These are phyloP conservation scores for Natator depressus DNA, from an alignment of 2,113 vertebrate species.

Conservation along the genomic window DNA sequence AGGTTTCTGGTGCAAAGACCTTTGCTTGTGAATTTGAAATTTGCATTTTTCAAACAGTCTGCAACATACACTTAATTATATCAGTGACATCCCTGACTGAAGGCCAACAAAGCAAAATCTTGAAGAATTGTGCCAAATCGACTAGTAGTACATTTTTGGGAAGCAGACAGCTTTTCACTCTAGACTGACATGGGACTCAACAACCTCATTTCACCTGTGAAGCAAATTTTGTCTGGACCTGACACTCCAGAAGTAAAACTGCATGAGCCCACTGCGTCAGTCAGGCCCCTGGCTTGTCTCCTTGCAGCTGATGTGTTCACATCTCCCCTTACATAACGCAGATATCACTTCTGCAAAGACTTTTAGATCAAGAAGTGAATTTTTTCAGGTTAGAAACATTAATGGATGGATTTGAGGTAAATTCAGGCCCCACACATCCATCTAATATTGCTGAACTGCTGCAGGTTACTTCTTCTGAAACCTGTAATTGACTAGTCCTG, in stretches of 20 bases:
- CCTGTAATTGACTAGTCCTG: constrained; percentile 39
- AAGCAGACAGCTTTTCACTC: constrained; percentile 20
- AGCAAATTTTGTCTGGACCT: background rate
- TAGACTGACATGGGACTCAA: constrained; percentile 40
- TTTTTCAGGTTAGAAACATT: constrained; percentile 32
- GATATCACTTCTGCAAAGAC: constrained; percentile 37
- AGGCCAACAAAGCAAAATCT: constrained; percentile 63
- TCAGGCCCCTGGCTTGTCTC: constrained; percentile 4
- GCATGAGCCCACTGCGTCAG: background rate
- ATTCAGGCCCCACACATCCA: background rate
- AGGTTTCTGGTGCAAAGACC: background rate
- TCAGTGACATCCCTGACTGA: constrained; percentile 50
- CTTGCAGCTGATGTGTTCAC: background rate
- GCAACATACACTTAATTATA: constrained; percentile 57
- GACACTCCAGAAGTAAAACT: constrained; percentile 1
- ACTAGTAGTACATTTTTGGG: constrained; percentile 8
- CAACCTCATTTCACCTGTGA: background rate
- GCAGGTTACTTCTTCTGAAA: constrained; percentile 62
- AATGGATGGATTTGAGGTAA: constrained; percentile 55
- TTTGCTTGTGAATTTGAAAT: background rate
- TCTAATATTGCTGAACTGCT: constrained; percentile 39
- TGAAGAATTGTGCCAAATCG: background rate
- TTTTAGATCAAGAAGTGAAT: constrained; percentile 33
- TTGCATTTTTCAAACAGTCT: background rate
- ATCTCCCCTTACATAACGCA: background rate